These are phyloP conservation scores for Carassius gibelio DNA, from an alignment of 2,113 vertebrate species.

Conservation along the genomic window DNA sequence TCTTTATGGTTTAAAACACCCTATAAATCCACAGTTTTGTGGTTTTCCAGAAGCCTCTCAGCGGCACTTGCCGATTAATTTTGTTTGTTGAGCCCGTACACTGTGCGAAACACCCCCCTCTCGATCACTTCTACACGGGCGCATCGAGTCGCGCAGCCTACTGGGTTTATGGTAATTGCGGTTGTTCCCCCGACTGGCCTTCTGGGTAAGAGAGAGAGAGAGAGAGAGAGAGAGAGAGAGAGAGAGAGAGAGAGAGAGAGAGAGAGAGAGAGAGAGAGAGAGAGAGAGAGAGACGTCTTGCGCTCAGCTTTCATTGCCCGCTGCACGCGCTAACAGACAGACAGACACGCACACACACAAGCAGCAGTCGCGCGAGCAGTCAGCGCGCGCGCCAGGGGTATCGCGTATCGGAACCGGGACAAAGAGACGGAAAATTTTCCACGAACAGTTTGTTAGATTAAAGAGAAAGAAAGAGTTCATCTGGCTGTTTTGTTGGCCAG, in stretches of 20 bases:
- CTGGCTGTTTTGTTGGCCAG: background rate
- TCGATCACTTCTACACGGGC: conserved; percentile 59
- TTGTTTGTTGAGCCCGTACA: conserved; percentile 47
- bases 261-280: conserved; percentile 57
- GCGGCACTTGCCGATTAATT: conserved; percentile 31
- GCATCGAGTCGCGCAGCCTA: conserved; percentile 59
- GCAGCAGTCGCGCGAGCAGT: conserved; percentile 56
- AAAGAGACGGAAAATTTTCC: conserved; percentile 9
- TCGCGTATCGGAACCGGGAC: conserved; percentile 46
- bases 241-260: conserved; percentile 25
- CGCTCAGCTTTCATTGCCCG: conserved; percentile 65
- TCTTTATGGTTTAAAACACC: background rate
- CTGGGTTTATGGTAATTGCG: conserved; percentile 84
- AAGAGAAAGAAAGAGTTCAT: background rate
- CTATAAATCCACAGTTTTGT: conserved; percentile 31
- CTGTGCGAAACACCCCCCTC: conserved; percentile 24
- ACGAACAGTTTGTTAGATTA: background rate
- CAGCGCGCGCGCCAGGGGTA: conserved; percentile 53
- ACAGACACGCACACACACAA: conserved; percentile 49
- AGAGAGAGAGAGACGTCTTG: conserved; percentile 42
- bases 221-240: conserved; percentile 44
- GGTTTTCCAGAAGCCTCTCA: conserved; percentile 41
- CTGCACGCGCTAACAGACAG: conserved; percentile 44
- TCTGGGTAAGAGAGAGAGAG: conserved; percentile 77
- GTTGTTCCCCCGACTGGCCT: conserved; percentile 79